phyloP scores from a whole-genome alignment of 2,888 invertebrate genomes.

The Athalia rosae region DNA sequence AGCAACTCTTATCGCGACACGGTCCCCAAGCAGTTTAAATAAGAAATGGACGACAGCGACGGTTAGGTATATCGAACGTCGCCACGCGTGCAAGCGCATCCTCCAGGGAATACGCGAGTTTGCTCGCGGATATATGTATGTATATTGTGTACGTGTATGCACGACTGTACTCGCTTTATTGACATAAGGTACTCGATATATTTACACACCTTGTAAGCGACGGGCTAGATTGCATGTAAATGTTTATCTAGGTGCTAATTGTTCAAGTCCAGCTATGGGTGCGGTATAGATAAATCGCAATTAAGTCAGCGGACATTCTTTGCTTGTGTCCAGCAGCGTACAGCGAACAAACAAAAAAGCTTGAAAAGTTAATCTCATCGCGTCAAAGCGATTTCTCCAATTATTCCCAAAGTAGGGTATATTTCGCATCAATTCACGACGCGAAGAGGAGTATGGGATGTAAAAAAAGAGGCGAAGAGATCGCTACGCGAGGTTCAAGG shows the following conservation, averaged over 20 bases:
- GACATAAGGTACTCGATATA: slow-evolving; percentile 35
- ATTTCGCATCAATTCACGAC: not conserved
- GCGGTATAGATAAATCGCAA: slow-evolving; percentile 43
- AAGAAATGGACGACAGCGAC: slow-evolving; percentile 19
- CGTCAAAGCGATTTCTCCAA: too few relatives aligned
- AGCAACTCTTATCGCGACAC: not conserved
- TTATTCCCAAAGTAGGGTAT: too few relatives aligned
- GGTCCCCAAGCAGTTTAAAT: slow-evolving; percentile 14
- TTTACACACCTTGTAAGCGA: slow-evolving; percentile 38
- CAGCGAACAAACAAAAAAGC: too few relatives aligned
- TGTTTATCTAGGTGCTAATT: slow-evolving; percentile 43
- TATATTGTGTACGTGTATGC: slow-evolving; percentile 2
- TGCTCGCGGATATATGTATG: slow-evolving; percentile 2
- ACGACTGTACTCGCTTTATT: slow-evolving; percentile 32
- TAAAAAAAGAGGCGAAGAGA: not conserved
- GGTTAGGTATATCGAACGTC: slow-evolving; percentile 6
- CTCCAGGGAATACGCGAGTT: slow-evolving; percentile 6
- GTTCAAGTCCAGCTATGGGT: slow-evolving; percentile 28
- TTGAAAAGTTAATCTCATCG: too few relatives aligned
- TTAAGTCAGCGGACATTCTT: slow-evolving; percentile 39
- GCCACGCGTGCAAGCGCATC: not conserved
- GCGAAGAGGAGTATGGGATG: not conserved
- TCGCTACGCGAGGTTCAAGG: slow-evolving; percentile 8
- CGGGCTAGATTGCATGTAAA: slow-evolving; percentile 41
- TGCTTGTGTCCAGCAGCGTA: not conserved